These are phyloP conservation scores for Penaeus vannamei DNA, from an alignment of 1,140 invertebrate genomes.

Conservation along the genomic window DNA sequence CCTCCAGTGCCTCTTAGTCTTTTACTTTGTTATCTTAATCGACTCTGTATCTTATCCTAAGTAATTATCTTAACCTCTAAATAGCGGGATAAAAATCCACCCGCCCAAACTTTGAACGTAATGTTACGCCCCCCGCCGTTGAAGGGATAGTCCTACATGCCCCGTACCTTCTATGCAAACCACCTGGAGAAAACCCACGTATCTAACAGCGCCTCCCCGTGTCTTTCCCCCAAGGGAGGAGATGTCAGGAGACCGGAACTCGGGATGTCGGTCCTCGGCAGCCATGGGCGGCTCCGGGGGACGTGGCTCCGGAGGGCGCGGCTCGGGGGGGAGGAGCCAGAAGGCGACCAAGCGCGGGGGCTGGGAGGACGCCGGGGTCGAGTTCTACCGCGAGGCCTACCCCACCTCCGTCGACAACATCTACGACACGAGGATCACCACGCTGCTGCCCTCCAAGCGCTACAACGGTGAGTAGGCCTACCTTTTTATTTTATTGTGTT, in stretches of 20 bases:
- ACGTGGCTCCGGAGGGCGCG: constrained; percentile 42
- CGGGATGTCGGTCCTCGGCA: constrained; percentile 57
- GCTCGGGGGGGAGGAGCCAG: constrained; percentile 41
- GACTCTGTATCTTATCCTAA: no score
- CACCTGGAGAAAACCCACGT: no score
- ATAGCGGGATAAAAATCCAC: no score
- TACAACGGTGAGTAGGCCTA: constrained; percentile 57
- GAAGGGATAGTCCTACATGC: no score
- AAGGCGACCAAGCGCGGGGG: constrained; percentile 59
- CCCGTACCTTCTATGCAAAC: no score
- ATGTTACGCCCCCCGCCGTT: no score
- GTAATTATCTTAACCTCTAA: no score
- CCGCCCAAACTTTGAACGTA: no score
- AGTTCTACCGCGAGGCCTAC: constrained; percentile 90
- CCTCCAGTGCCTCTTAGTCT: no score
- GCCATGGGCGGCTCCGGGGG: constrained; percentile 51
- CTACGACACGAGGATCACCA: constrained; percentile 60
- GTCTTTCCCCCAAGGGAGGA: constrained; percentile 56
- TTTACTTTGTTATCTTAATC: no score
- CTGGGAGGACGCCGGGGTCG: constrained; percentile 87
- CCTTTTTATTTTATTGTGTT: constrained; percentile 1
- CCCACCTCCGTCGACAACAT: constrained; percentile 78
- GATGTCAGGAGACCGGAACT: constrained; percentile 66
- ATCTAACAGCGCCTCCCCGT: background rate
- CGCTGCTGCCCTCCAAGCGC: constrained; percentile 61